Evolutionary conservation across 2,113 vertebrate genomes (phyloP).

Genomic region (Sturnira hondurensis): DNA sequence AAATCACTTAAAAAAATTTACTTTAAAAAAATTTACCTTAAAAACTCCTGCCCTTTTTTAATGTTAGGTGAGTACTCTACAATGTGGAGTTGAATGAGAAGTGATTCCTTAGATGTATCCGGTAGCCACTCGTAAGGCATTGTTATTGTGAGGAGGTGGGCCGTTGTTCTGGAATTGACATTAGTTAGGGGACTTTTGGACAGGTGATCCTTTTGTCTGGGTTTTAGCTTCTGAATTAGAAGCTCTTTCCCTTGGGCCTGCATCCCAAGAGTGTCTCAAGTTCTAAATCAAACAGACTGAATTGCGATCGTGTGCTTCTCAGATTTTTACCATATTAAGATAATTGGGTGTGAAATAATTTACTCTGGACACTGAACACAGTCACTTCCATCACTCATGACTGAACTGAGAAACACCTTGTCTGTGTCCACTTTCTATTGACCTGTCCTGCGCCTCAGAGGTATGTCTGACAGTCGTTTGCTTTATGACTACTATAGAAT

Average conservation of each 20-base stretch:
- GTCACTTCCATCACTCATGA: rapidly evolving
- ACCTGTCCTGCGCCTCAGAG: conserved; percentile 38
- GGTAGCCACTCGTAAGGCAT: background rate
- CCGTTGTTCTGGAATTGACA: background rate
- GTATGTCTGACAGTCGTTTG: conserved; percentile 52
- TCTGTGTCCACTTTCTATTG: background rate
- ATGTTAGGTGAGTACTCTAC: too few species aligned
- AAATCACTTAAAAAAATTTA: background rate
- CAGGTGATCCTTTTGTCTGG: background rate
- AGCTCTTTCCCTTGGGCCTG: background rate
- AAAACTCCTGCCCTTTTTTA: background rate
- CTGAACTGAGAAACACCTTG: background rate
- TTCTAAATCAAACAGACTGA: background rate
- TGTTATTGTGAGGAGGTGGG: background rate
- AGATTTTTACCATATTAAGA: background rate
- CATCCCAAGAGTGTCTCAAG: background rate
- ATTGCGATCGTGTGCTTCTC: background rate
- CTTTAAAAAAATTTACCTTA: too few species aligned
- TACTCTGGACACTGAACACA: background rate
- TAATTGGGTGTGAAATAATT: background rate
- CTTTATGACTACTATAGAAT: conserved; percentile 47
- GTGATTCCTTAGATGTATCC: background rate
- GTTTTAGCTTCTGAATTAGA: background rate
- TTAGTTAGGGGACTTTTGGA: background rate
- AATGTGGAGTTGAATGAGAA: background rate